Percentiles rank a stretch among this genome's conserved stretches.
Evolutionary conservation across 2,113 vertebrate genomes (phyloP).

Genomic region (Eptesicus fuscus): DNA sequence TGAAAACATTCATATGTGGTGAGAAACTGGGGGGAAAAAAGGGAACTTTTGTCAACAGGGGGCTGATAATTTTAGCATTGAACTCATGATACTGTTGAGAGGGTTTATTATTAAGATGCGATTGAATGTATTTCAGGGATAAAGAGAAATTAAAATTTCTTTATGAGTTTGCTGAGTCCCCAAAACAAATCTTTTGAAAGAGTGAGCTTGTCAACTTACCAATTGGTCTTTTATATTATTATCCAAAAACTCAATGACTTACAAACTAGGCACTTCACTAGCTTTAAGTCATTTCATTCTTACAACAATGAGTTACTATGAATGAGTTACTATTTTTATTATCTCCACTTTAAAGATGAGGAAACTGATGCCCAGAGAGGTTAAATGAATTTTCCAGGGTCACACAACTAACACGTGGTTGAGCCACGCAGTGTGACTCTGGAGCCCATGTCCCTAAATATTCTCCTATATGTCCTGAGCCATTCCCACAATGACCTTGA

Average conservation of each 20-base stretch:
- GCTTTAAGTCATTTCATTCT: constrained; percentile 2
- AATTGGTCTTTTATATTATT: background rate
- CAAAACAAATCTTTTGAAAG: background rate
- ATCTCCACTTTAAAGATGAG: background rate
- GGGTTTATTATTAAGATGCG: background rate
- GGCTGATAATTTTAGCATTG: background rate
- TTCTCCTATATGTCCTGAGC: background rate
- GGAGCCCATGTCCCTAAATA: background rate
- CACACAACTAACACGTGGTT: too few species aligned
- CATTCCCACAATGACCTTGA: background rate
- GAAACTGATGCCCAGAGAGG: background rate
- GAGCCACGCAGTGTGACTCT: background rate
- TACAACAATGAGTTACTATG: background rate
- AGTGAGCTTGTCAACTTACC: background rate
- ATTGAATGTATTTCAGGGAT: background rate
- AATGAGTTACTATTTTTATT: background rate
- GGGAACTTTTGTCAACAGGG: background rate
- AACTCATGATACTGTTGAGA: background rate
- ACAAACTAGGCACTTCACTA: background rate
- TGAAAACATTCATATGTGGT: background rate
- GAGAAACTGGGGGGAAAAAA: background rate
- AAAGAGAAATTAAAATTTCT: background rate
- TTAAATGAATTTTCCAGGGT: background rate
- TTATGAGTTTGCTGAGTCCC: background rate
- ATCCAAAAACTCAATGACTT: background rate